These are phyloP conservation scores for Thera obeliscata DNA, from an alignment of 2,888 invertebrate genomes.

Conservation along the genomic window DNA sequence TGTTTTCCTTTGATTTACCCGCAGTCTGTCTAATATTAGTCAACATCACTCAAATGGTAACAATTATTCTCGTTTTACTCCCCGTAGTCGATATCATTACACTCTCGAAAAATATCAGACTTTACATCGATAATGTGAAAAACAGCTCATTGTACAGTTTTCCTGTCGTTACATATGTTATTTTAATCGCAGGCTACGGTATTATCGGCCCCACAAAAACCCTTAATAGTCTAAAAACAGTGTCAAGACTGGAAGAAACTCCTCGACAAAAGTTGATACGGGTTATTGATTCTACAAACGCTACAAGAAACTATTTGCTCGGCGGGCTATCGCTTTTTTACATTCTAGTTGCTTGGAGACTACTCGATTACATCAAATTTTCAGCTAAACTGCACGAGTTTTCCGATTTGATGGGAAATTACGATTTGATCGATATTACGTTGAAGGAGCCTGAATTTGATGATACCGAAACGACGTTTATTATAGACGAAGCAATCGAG, in stretches of 20 bases:
- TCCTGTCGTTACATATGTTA: conserved; percentile 42
- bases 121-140: conserved; percentile 33
- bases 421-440: conserved; percentile 60
- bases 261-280: conserved; percentile 53
- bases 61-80: conserved; percentile 55
- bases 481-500: conserved; percentile 37
- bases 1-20: conserved; percentile 44
- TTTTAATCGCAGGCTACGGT: conserved; percentile 53
- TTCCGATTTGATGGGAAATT: conserved; percentile 65
- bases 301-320: conserved; percentile 66
- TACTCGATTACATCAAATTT: conserved; percentile 64
- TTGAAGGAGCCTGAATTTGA: conserved; percentile 38
- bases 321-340: conserved; percentile 67
- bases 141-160: conserved; percentile 24
- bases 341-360: conserved; percentile 57
- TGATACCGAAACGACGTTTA: conserved; percentile 32
- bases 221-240: conserved; percentile 47
- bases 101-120: conserved; percentile 54
- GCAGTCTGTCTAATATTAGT: conserved; percentile 48
- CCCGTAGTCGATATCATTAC: conserved; percentile 56
- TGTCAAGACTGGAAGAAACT: conserved; percentile 39
- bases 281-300: conserved; percentile 58
- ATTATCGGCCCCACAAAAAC: conserved; percentile 58
- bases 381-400: conserved; percentile 71
- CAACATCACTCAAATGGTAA: conserved; percentile 62